phyloP scores from a whole-genome alignment of 1,140 invertebrate genomes.

The Zaprionus kolodkinae region DNA sequence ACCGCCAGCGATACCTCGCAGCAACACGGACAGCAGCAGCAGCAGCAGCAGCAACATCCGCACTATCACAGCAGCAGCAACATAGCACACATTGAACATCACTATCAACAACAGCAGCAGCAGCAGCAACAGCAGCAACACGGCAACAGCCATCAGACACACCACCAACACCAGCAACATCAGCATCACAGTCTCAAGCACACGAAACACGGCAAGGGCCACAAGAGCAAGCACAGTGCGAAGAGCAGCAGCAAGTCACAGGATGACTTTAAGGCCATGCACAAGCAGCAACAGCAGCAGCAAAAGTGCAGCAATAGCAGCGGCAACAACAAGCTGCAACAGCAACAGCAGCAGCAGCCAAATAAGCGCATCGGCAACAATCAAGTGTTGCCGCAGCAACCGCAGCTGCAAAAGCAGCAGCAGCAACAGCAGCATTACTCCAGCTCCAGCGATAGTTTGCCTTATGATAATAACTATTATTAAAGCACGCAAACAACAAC shows the following conservation, averaged over 20 bases:
- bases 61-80: conserved; percentile 72
- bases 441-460: conserved; percentile 81
- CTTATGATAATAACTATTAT: conserved; percentile 84
- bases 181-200: conserved; percentile 81
- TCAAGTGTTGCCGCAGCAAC: conserved; percentile 58
- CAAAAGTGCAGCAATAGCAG: conserved; percentile 47
- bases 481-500: conserved; percentile 44
- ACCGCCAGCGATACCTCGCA: conserved; percentile 52
- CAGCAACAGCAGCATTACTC: conserved; percentile 65
- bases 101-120: conserved; percentile 62
- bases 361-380: conserved; percentile 59
- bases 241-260: conserved; percentile 78
- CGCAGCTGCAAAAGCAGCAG: conserved; percentile 16
- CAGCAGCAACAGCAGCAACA: conserved; percentile 37
- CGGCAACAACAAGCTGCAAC: conserved; percentile 41
- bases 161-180: conserved; percentile 53
- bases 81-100: conserved; percentile 72
- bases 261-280: conserved; percentile 71
- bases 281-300: conserved; percentile 65
- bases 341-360: conserved; percentile 55
- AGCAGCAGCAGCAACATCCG: conserved; percentile 54
- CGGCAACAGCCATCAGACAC: conserved; percentile 49
- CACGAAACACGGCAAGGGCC: conserved; percentile 74
- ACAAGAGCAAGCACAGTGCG: conserved; percentile 68
- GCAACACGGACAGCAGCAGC: conserved; percentile 54